Percentiles rank a stretch among this genome's conserved stretches.
phyloP scores from a whole-genome alignment of 2,113 vertebrate genomes.

The Edolisoma coerulescens region DNA sequence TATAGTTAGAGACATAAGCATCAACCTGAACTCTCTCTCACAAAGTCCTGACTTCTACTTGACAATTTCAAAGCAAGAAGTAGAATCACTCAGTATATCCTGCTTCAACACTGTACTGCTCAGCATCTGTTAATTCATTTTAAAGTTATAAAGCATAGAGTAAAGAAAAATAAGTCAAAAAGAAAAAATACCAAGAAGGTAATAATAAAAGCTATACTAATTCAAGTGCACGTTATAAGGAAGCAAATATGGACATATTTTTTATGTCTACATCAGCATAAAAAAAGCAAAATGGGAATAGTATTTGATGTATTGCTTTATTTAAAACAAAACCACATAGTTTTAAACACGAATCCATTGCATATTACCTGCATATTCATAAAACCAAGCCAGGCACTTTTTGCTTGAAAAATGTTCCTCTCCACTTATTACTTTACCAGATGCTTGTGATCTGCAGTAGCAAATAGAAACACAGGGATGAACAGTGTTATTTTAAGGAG shows the following conservation, averaged over 20 bases:
- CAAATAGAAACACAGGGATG: constrained; percentile 69
- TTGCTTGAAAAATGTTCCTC: constrained; percentile 94
- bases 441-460: constrained; percentile 86
- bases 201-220: neutral
- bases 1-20: neutral
- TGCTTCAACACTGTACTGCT: neutral
- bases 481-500: constrained; percentile 2
- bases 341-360: constrained; percentile 9
- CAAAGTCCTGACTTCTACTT: neutral
- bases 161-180: neutral
- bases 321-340: neutral
- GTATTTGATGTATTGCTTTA: neutral
- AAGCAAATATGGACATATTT: neutral
- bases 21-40: neutral
- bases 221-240: neutral
- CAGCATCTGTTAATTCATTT: neutral
- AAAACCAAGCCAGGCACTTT: constrained; percentile 97
- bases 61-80: neutral
- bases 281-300: neutral
- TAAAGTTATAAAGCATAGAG: neutral
- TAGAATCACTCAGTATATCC: neutral
- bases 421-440: constrained; percentile 79
- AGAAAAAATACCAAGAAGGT: neutral
- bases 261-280: neutral
- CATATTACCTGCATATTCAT: constrained; percentile 87